Conservation (phyloP, 2,797 vertebrate genomes). For the Mastacembelus armatus region DNA sequence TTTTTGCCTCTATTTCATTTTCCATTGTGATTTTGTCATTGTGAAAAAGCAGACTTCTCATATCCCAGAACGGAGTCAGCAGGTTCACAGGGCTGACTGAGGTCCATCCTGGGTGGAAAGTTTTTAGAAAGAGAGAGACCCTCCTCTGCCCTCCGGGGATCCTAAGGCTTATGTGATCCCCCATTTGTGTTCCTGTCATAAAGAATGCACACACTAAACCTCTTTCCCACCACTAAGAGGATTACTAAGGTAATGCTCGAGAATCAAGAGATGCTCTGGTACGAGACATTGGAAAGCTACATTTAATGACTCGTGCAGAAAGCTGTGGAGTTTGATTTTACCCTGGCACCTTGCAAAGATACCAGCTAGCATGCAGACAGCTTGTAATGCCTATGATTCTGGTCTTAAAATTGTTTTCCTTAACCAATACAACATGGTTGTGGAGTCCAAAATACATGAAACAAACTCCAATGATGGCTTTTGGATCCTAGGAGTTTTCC, state of each 20-base stretch:
- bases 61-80: conserved; percentile 71
- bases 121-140: conserved; percentile 75
- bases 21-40: conserved; percentile 1
- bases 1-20: conserved; percentile 15
- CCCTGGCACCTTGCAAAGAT: conserved; percentile 5
- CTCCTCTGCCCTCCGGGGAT: conserved; percentile 66
- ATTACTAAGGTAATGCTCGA: conserved; percentile 84
- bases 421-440: not conserved
- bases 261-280: conserved; percentile 81
- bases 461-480: conserved; percentile 30
- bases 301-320: conserved; percentile 73
- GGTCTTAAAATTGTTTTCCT: not conserved
- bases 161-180: conserved; percentile 79
- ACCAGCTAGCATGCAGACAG: not conserved
- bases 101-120: conserved; percentile 79
- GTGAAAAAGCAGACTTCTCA: conserved; percentile 24
- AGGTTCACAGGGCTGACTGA: conserved; percentile 69
- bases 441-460: conserved; percentile 24
- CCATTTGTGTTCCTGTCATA: conserved; percentile 80
- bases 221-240: conserved; percentile 87
- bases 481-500: conserved; percentile 56
- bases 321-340: conserved; percentile 48
- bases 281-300: conserved; percentile 67
- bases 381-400: not conserved
- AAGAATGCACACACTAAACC: conserved; percentile 83